Conservation (phyloP, 2,113 vertebrate species). For the Pterocles orientalis region DNA sequence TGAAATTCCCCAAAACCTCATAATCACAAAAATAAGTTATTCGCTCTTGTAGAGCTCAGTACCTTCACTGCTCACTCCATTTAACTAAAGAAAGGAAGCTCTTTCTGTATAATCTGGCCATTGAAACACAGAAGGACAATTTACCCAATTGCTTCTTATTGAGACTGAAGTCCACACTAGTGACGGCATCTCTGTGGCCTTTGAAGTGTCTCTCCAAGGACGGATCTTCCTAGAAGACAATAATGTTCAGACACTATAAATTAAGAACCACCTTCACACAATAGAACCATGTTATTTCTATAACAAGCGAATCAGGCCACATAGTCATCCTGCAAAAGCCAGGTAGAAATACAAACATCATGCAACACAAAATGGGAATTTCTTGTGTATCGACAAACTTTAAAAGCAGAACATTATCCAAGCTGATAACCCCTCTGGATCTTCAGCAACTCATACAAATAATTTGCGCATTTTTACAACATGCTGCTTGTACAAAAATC, state of each 20-base stretch:
- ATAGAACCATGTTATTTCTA: neutral
- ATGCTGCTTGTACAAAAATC: neutral
- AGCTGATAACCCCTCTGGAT: too few species aligned
- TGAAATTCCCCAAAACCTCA: neutral
- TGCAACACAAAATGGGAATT: neutral
- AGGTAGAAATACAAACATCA: fast-evolving
- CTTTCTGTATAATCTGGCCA: neutral
- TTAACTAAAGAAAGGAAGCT: neutral
- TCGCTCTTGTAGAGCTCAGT: neutral
- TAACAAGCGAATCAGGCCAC: neutral
- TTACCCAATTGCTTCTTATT: constrained; percentile 92
- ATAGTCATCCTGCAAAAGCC: neutral
- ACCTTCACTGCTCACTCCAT: neutral
- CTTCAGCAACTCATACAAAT: neutral
- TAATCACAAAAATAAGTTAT: neutral
- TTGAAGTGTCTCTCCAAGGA: constrained; percentile 90
- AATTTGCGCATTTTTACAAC: neutral
- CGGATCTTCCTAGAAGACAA: constrained; percentile 85
- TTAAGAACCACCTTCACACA: neutral
- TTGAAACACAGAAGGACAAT: neutral
- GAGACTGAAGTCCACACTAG: constrained; percentile 88
- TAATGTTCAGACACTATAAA: neutral
- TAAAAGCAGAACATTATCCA: neutral
- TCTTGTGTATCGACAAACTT: neutral
- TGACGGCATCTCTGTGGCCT: constrained; percentile 91